These are phyloP conservation scores for Tyria jacobaeae DNA, from an alignment of 2,888 invertebrate species.

Conservation along the genomic window DNA sequence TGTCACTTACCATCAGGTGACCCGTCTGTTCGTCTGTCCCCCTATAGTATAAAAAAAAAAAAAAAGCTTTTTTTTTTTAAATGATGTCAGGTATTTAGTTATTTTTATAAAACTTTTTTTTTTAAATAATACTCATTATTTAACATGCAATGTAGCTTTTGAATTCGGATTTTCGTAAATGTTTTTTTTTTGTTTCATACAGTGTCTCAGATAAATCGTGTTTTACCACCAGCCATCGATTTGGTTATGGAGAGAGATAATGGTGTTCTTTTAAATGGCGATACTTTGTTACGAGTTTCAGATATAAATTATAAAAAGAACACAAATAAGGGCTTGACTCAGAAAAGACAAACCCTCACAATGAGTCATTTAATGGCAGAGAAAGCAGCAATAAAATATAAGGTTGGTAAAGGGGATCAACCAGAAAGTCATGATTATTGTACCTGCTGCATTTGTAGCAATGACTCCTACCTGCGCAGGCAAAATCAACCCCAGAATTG, in stretches of 20 bases:
- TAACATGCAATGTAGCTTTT: too few relatives aligned
- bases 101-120: too few relatives aligned
- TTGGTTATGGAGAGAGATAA: constrained; percentile 18
- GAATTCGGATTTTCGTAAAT: too few relatives aligned
- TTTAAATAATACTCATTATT: too few relatives aligned
- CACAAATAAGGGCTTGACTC: background rate
- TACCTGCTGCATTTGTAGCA: constrained; percentile 5
- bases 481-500: constrained; percentile 8
- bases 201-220: background rate
- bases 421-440: background rate
- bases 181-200: constrained; percentile 9
- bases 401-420: background rate
- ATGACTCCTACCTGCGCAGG: background rate
- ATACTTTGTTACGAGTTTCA: constrained; percentile 3
- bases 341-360: background rate
- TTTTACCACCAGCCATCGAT: constrained; percentile 12
- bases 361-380: background rate
- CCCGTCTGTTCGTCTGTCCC: too few relatives aligned
- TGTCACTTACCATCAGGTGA: too few relatives aligned
- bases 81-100: too few relatives aligned
- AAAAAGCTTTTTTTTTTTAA: too few relatives aligned
- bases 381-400: background rate
- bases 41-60: too few relatives aligned
- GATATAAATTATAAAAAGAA: background rate
- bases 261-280: constrained; percentile 15